Conservation (phyloP, 2,797 vertebrate species). For the Phataginus tetradactyla region DNA sequence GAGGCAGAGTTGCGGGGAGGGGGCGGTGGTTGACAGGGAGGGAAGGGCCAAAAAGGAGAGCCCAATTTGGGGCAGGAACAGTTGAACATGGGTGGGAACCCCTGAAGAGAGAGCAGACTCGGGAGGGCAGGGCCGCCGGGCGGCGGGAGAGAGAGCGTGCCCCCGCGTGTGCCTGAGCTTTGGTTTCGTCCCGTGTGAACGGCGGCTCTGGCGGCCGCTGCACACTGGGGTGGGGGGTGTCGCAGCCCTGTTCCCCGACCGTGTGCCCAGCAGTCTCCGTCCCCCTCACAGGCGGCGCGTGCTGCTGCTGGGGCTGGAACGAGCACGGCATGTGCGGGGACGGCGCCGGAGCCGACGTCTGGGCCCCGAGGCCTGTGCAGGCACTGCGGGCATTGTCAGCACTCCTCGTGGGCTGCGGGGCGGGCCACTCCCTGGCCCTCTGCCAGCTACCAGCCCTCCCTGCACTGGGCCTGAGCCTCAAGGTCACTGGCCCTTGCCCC, state of each 20-base stretch:
- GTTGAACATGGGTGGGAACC: background rate
- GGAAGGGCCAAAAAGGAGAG: background rate
- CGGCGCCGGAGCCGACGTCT: slow-evolving; percentile 87
- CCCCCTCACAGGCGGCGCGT: slow-evolving; percentile 86
- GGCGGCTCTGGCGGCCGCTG: no score
- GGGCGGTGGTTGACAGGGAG: background rate
- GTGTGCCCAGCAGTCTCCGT: slow-evolving; percentile 6
- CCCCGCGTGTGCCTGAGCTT: background rate
- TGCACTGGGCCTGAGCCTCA: background rate
- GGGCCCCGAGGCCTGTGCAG: slow-evolving; percentile 86
- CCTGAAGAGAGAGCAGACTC: background rate
- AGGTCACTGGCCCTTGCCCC: background rate
- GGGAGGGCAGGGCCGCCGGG: background rate
- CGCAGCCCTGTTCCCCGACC: background rate
- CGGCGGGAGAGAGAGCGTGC: background rate
- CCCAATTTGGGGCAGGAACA: background rate
- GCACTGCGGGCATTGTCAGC: slow-evolving; percentile 74
- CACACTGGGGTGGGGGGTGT: background rate
- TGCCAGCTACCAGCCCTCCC: slow-evolving; percentile 76
- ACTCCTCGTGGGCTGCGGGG: slow-evolving; percentile 93
- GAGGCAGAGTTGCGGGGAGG: background rate
- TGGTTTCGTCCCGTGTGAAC: background rate
- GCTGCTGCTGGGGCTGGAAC: slow-evolving; percentile 97
- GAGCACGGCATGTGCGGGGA: slow-evolving; percentile 98
- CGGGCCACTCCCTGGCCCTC: slow-evolving; percentile 94